Evolutionary conservation across 2,113 vertebrate species (phyloP), one percentile per base, ranked within the genome.

Genomic region (Nerophis ophidion): DNA sequence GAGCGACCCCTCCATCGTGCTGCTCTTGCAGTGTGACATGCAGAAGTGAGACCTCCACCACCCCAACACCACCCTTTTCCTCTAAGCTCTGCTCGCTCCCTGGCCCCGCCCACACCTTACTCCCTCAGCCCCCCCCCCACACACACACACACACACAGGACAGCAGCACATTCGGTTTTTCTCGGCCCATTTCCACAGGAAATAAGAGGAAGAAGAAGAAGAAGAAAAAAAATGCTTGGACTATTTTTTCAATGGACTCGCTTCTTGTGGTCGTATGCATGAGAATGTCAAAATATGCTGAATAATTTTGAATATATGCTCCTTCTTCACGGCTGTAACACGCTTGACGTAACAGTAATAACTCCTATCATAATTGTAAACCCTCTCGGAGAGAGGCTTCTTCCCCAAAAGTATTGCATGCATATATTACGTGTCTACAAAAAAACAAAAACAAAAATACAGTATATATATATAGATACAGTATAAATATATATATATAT

Each of bases 201-300:
- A 80, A 17, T 4, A 80, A 82, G 69, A 72, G 70, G 80, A 71
- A 45, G 16, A 60, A 38, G 45, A 63, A 38, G 45, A 63, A 40
- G 50, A 42, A 60, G 70, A 70, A 70, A 84, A 75, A 65, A 79
- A 83, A 91, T 92, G 94, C 94, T 94, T 95, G 96, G 96, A 98
- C 95, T 95, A 93, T 92, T 95, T 26, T 95, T 94, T 93, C 90
- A 93, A 97, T 92, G 93, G 94, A 98, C 95, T 95, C 91, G 94
- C 95, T 99, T 98, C 94, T 93, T 95, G 96, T 98, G 96, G 96
- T 98, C 91, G 93, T 95, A 94, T 99, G 97, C 97, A 99, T 99
- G 97, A 98, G 94, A 98, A 97, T 97, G 94, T 97, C 90, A 96
- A 94, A 26, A 93, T 92, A 93, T 92, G 97, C 97, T 94, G 92